Conservation (phyloP, 2,797 vertebrate genomes). For the Odontamblyopus rebecca region DNA sequence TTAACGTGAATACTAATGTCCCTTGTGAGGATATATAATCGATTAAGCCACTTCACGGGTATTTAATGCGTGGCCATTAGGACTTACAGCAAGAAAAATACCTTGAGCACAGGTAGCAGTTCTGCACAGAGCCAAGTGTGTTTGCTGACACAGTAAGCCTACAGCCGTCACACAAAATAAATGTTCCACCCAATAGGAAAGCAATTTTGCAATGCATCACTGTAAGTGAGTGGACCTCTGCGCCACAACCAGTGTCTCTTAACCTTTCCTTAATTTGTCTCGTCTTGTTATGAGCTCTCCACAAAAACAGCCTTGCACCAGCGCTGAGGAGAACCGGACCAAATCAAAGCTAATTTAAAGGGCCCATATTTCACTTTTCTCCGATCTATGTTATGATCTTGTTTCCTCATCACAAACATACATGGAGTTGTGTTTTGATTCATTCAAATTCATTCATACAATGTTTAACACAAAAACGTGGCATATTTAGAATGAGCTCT, state of each 20-base stretch:
- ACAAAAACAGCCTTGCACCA: constrained; percentile 56
- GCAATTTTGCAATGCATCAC: constrained; percentile 72
- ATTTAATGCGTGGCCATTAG: constrained; percentile 31
- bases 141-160: constrained; percentile 62
- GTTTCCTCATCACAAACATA: too few relatives aligned
- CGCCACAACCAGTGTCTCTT: constrained; percentile 62
- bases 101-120: constrained; percentile 41
- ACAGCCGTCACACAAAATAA: constrained; percentile 58
- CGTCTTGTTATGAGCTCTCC: constrained; percentile 69
- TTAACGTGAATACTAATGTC: constrained; percentile 13
- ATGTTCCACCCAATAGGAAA: constrained; percentile 67
- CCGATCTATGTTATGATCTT: too few relatives aligned
- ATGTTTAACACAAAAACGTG: too few relatives aligned
- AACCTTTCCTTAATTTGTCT: constrained; percentile 77
- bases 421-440: too few relatives aligned
- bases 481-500: too few relatives aligned
- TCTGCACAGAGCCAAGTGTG: constrained; percentile 42
- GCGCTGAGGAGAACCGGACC: constrained; percentile 26
- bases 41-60: constrained; percentile 36
- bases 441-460: too few relatives aligned
- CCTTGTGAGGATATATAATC: constrained; percentile 4
- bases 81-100: constrained; percentile 33
- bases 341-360: constrained; percentile 2
- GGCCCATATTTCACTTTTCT: too few relatives aligned
- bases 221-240: constrained; percentile 74